Evolutionary conservation across 1,140 invertebrate genomes (phyloP).

Genomic region (Penaeus vannamei): DNA sequence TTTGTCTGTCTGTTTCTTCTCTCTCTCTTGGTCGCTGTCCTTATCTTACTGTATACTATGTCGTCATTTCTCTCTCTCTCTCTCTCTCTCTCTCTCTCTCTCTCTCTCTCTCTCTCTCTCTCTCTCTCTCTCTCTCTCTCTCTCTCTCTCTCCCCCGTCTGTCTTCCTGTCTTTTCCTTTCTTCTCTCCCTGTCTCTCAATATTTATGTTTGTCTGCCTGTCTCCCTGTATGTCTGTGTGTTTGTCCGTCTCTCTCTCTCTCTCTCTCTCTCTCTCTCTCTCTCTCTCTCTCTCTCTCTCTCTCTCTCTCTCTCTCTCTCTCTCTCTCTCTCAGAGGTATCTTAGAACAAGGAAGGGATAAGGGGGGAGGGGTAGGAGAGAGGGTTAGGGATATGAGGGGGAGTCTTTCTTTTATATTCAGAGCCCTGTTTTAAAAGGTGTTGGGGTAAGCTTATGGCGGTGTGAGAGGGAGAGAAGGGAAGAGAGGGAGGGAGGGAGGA

Average conservation of each 20-base stretch:
- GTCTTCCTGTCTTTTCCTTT: too few species aligned
- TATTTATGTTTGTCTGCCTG: neutral
- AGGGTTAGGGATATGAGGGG: neutral
- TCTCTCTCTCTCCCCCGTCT: too few species aligned
- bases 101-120: too few species aligned
- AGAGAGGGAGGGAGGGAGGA: neutral
- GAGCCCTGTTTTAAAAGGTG: neutral
- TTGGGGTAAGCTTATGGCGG: neutral
- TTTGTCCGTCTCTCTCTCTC: neutral
- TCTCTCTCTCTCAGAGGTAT: neutral
- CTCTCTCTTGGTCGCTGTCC: neutral
- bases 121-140: too few species aligned
- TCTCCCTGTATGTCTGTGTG: neutral
- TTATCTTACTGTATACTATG: too few species aligned
- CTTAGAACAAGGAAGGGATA: neutral
- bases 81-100: too few species aligned
- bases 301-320: neutral
- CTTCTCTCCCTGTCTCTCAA: too few species aligned
- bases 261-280: neutral
- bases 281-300: neutral
- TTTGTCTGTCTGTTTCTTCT: neutral
- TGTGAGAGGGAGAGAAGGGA: neutral
- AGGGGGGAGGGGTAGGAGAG: neutral
- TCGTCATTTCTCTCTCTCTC: too few species aligned
- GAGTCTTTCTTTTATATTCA: too few species aligned